A percentile compares a stretch with the other conserved stretches of the same genome.
These are phyloP conservation scores for Peribatodes rhomboidaria DNA, from an alignment of 2,888 invertebrate genomes.

Conservation along the genomic window DNA sequence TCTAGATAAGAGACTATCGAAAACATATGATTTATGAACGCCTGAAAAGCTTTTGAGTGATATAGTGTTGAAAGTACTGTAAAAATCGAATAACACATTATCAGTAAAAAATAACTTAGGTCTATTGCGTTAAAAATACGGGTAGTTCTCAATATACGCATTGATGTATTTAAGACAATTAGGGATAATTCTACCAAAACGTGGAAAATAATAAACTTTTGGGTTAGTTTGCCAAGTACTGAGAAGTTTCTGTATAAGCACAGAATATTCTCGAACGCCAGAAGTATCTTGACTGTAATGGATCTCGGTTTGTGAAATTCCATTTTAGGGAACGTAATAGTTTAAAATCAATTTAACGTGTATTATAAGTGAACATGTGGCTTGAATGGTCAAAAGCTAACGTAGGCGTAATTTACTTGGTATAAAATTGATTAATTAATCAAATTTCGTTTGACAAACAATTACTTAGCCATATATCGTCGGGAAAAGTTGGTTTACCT, in stretches of 20 bases:
- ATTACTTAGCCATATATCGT: too few species aligned
- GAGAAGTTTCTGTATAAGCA: conserved; percentile 36
- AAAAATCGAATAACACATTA: background rate
- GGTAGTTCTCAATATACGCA: background rate
- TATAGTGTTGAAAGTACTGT: background rate
- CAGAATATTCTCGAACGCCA: conserved; percentile 27
- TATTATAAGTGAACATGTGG: too few species aligned
- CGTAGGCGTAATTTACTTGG: too few species aligned
- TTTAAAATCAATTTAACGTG: conserved; percentile 8
- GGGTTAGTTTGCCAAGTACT: conserved; percentile 21
- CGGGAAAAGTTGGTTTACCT: too few species aligned
- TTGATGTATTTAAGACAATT: background rate
- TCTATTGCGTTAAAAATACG: background rate
- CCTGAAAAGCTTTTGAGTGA: background rate
- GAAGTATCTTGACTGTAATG: background rate
- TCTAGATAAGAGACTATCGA: background rate
- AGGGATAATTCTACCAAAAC: background rate
- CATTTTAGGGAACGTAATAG: too few species aligned
- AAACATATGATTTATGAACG: background rate
- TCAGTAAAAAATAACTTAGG: background rate
- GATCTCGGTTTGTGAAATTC: background rate
- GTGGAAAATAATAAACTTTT: conserved; percentile 14
- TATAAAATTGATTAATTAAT: too few species aligned
- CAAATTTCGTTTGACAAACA: too few species aligned
- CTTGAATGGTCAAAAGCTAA: too few species aligned